These are phyloP conservation scores for Lycodopsis pacificus DNA, from an alignment of 2,797 vertebrate genomes.

Conservation along the genomic window DNA sequence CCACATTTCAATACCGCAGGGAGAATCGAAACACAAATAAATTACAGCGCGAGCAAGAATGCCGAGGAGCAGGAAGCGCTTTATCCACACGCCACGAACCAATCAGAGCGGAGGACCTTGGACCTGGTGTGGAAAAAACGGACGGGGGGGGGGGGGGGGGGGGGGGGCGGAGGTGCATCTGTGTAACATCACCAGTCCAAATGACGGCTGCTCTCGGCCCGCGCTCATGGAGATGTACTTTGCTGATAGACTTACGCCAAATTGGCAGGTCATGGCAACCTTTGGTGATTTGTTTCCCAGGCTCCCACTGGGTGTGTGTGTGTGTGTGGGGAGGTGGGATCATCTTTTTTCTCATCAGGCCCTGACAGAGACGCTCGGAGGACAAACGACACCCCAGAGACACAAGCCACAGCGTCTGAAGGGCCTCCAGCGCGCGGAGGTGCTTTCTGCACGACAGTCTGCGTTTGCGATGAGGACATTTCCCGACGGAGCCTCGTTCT, in stretches of 20 bases:
- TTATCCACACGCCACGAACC: slow-evolving; percentile 53
- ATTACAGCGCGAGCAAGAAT: slow-evolving; percentile 46
- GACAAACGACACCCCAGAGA: slow-evolving; percentile 64
- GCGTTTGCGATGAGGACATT: slow-evolving; percentile 55
- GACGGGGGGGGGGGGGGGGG: slow-evolving; percentile 15
- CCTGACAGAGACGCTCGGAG: slow-evolving; percentile 23
- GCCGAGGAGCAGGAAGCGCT: slow-evolving; percentile 58
- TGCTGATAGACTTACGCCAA: slow-evolving; percentile 54
- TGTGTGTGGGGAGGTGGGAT: neutral
- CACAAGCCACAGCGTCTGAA: slow-evolving; percentile 57
- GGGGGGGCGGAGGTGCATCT: slow-evolving; percentile 32
- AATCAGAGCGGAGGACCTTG: slow-evolving; percentile 54
- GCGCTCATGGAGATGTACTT: slow-evolving; percentile 44
- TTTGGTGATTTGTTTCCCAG: slow-evolving; percentile 68
- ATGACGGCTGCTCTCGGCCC: neutral
- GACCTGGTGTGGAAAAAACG: slow-evolving; percentile 49
- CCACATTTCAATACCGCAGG: slow-evolving; percentile 44
- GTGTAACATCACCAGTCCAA: slow-evolving; percentile 30
- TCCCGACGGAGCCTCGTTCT: slow-evolving; percentile 26
- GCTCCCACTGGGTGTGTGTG: slow-evolving; percentile 19
- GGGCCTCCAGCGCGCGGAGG: slow-evolving; percentile 59
- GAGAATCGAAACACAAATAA: slow-evolving; percentile 54
- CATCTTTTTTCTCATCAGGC: slow-evolving; percentile 67
- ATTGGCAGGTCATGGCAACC: slow-evolving; percentile 59
- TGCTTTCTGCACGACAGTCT: slow-evolving; percentile 67